Base-by-base conservation (phyloP, 2,113 vertebrate genomes). In the Syngnathus floridae region DNA sequence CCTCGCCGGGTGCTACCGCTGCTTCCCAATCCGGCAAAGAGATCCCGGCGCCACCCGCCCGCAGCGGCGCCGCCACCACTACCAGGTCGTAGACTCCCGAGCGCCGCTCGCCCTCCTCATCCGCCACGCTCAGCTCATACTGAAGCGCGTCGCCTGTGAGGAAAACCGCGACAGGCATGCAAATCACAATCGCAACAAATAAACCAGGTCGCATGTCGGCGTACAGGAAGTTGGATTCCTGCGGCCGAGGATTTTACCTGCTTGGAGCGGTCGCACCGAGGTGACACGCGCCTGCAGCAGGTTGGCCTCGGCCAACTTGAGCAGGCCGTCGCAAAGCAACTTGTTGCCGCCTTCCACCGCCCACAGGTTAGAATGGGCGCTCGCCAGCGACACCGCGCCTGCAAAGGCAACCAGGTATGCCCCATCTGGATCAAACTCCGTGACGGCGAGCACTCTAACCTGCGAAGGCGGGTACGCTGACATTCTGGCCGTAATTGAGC, bases 301-400 rank as follows among this genome's bases (percentile, higher is more conserved):
- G 0, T 91, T 95, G 67, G 94, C 95, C 52, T 95, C 97, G 51
- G 94, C 93, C 65, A 93, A 86, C 84, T 94, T 95, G 79, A 99
- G 88, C 80, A 99, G 89, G 6, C 94, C 93, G 0, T 93, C 95
- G 75, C 96, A 98, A 38, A 98, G 92, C 83, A 98, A 84, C 75
- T 95, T 98, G 81, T 99, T 99, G 51, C 97, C 95, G 76, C 97
- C 97, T 87, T 99, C 97, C 65, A 98, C 94, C 0, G 95, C 92
- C 97, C 97, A 99, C 62, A 95, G 90, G 88, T 92, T 95, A 84
- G 93, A 92, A 78, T 98, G 97, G 14, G 93, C 93, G 21, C 96
- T 94, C 0, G 93, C 95, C 74, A 98, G 86, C 0, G 93, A 95
- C 88, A 99, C 95, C 49, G 95, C 96, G 31, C 97, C 97, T 99